Percentiles rank a stretch among this genome's conserved stretches.
Evolutionary conservation across 2,113 vertebrate species (phyloP).

Genomic region (Lates calcarifer): DNA sequence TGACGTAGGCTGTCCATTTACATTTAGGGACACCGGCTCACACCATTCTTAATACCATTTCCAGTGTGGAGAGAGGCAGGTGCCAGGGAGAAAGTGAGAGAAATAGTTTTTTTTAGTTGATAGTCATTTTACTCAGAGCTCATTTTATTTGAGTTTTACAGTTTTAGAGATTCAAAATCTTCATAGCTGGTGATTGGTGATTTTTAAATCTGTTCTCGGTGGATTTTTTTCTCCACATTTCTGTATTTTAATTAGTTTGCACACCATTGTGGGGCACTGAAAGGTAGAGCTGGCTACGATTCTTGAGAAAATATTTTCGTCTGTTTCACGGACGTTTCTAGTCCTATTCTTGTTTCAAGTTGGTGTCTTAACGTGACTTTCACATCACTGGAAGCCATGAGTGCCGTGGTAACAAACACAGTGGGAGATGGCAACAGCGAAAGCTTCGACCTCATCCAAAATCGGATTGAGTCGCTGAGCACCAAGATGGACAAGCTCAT

Average conservation of each 20-base stretch:
- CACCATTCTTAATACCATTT: slow-evolving; percentile 75
- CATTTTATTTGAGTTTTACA: slow-evolving; percentile 11
- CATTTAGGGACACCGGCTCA: slow-evolving; percentile 82
- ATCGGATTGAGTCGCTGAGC: slow-evolving; percentile 87
- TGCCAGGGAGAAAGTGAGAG: slow-evolving; percentile 57
- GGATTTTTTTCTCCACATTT: not conserved
- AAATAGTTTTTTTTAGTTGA: slow-evolving; percentile 40
- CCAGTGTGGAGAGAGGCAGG: slow-evolving; percentile 69
- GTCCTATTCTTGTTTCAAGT: slow-evolving; percentile 46
- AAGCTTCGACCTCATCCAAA: slow-evolving; percentile 85
- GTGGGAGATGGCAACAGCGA: slow-evolving; percentile 56
- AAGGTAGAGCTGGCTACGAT: slow-evolving; percentile 71
- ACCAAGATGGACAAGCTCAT: slow-evolving; percentile 91
- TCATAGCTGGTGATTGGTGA: slow-evolving; percentile 3
- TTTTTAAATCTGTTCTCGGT: slow-evolving; percentile 14
- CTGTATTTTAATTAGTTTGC: slow-evolving; percentile 15
- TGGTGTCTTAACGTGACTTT: slow-evolving; percentile 65
- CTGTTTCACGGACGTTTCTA: slow-evolving; percentile 55
- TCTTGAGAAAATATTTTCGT: slow-evolving; percentile 55
- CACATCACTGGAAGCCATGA: slow-evolving; percentile 70
- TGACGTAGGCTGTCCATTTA: slow-evolving; percentile 80
- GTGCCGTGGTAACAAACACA: slow-evolving; percentile 78
- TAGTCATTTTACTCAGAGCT: slow-evolving; percentile 24
- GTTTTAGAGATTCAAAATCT: slow-evolving; percentile 19
- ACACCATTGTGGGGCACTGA: slow-evolving; percentile 31